Conservation (phyloP, 2,113 vertebrate genomes). For the Delphinapterus leucas region DNA sequence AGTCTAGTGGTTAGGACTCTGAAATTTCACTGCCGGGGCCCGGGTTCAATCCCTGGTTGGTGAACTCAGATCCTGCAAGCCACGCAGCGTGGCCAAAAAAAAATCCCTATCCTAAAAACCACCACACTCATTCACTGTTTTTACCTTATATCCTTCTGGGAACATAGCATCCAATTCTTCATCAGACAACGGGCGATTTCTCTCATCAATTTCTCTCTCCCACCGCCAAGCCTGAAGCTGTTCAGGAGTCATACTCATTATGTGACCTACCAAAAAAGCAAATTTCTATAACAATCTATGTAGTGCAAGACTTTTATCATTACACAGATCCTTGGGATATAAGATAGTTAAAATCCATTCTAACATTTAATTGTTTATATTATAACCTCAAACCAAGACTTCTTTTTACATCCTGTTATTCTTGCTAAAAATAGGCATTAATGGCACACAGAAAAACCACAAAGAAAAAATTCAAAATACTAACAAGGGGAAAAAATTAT, state of each 20-base stretch:
- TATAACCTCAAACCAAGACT: conserved; percentile 7
- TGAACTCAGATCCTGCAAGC: background rate
- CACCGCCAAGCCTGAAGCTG: conserved; percentile 99
- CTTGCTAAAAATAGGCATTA: background rate
- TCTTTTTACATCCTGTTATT: background rate
- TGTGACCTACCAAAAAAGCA: conserved; percentile 87
- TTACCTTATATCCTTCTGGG: conserved; percentile 98
- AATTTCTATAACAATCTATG: background rate
- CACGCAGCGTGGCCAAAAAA: background rate
- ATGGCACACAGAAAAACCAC: background rate
- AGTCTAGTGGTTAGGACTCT: background rate
- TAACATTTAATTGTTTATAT: background rate
- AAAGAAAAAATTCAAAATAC: background rate
- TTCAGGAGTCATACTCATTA: conserved; percentile 99
- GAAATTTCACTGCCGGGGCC: background rate
- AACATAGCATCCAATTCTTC: conserved; percentile 99
- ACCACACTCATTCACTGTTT: background rate
- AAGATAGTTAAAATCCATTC: background rate
- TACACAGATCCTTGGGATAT: background rate
- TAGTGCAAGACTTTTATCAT: background rate
- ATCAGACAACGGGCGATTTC: conserved; percentile 97
- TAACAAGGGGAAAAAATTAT: background rate
- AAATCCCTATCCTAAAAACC: background rate
- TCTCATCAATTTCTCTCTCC: conserved; percentile 98
- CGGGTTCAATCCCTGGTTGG: background rate